Conservation (phyloP, 2,888 invertebrate genomes). For the Branchipolynoe longqiensis region DNA sequence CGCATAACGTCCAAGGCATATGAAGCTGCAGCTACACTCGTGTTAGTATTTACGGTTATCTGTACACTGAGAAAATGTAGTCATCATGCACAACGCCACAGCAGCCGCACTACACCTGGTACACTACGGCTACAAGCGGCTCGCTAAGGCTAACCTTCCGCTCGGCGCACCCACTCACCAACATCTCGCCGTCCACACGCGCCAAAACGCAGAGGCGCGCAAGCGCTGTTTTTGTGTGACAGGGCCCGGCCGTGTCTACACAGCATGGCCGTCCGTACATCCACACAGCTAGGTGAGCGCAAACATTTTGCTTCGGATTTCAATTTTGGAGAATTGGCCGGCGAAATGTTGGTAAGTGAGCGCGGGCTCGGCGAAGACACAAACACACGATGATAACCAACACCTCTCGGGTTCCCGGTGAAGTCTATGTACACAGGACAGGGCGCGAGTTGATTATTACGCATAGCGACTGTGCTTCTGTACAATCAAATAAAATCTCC, state of each 20-base stretch:
- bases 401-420: conserved; percentile 51
- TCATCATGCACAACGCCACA: conserved; percentile 36
- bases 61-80: conserved; percentile 33
- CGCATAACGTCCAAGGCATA: conserved; percentile 47
- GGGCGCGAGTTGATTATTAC: conserved; percentile 55
- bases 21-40: conserved; percentile 46
- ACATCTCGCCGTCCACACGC: too few species aligned
- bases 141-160: background rate
- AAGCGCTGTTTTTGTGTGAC: too few species aligned
- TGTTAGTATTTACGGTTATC: conserved; percentile 35
- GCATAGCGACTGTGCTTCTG: conserved; percentile 47
- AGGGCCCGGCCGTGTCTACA: too few species aligned
- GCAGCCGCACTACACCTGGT: conserved; percentile 30
- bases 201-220: too few species aligned
- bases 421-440: conserved; percentile 56
- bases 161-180: too few species aligned
- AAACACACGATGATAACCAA: conserved; percentile 49
- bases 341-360: too few species aligned
- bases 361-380: conserved; percentile 42
- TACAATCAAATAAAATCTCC: conserved; percentile 51
- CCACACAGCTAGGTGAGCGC: too few species aligned
- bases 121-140: background rate
- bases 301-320: too few species aligned
- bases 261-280: too few species aligned
- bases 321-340: too few species aligned